phyloP scores from a whole-genome alignment of 1,140 invertebrate genomes.

The Meteorus sp. region DNA sequence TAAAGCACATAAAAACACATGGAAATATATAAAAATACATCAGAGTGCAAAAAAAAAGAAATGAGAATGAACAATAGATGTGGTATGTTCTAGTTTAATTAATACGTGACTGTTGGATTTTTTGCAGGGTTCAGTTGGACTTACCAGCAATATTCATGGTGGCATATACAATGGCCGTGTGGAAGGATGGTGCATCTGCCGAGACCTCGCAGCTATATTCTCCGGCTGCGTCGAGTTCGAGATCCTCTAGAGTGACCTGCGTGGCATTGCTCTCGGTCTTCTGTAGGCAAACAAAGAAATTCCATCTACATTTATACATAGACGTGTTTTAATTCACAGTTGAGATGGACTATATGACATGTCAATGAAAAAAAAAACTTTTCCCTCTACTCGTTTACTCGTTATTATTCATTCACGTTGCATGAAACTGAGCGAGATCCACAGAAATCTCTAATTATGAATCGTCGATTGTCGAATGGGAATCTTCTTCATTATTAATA shows the following conservation, averaged over 20 bases:
- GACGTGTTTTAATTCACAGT: too few species aligned
- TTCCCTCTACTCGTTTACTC: too few species aligned
- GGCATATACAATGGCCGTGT: conserved; percentile 72
- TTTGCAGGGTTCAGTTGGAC: conserved; percentile 27
- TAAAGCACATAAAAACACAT: background rate
- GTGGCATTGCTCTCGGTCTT: conserved; percentile 65
- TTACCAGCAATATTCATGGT: conserved; percentile 77
- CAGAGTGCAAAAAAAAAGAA: background rate
- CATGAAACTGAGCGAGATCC: too few species aligned
- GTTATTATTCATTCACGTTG: too few species aligned
- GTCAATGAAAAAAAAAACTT: too few species aligned
- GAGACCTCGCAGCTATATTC: conserved; percentile 81
- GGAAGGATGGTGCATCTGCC: conserved; percentile 82
- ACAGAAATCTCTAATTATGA: too few species aligned
- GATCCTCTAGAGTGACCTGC: conserved; percentile 63
- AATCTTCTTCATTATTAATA: too few species aligned
- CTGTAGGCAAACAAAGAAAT: conserved; percentile 46
- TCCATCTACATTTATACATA: too few species aligned
- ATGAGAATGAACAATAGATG: too few species aligned
- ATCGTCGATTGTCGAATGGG: too few species aligned
- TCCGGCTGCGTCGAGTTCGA: conserved; percentile 67
- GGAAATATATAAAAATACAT: background rate
- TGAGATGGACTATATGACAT: too few species aligned
- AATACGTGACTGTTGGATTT: background rate
- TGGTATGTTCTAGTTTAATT: background rate